Evolutionary conservation across 2,113 vertebrate species (phyloP).

Genomic region (Gallinago paraguaiae): DNA sequence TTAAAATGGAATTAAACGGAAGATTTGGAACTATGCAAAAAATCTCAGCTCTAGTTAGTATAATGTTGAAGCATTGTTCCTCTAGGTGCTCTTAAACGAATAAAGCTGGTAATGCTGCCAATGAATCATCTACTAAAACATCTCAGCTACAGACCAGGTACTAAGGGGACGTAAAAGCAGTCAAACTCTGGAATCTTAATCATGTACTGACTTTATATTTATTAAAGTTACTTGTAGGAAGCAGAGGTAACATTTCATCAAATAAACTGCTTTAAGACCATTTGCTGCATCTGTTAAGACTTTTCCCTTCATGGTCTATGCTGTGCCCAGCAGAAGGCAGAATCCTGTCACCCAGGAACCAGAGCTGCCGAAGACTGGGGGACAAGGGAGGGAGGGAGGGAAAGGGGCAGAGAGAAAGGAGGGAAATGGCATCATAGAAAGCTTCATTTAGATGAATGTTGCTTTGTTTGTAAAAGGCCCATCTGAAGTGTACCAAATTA

Average conservation of each 20-base stretch:
- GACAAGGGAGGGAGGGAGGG: neutral
- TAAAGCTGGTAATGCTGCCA: neutral
- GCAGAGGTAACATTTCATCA: neutral
- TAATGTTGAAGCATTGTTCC: neutral
- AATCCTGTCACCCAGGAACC: neutral
- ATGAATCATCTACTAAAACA: neutral
- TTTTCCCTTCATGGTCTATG: fast-evolving
- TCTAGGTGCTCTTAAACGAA: neutral
- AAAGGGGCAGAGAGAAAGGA: neutral
- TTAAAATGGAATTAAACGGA: neutral
- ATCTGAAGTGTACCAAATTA: neutral
- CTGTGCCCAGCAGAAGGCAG: neutral
- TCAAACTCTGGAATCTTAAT: neutral
- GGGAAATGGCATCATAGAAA: neutral
- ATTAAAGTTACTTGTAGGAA: neutral
- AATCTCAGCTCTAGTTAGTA: neutral
- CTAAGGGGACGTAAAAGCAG: neutral
- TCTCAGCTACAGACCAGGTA: neutral
- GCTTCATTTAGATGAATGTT: neutral
- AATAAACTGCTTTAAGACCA: neutral
- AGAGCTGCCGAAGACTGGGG: neutral
- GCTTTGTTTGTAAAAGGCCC: neutral
- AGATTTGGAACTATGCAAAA: neutral
- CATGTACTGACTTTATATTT: neutral
- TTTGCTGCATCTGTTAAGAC: neutral